A percentile compares a stretch with the other conserved stretches of the same genome.
Evolutionary conservation across 2,888 invertebrate species (phyloP).

Genomic region (Epiblema foenella): DNA sequence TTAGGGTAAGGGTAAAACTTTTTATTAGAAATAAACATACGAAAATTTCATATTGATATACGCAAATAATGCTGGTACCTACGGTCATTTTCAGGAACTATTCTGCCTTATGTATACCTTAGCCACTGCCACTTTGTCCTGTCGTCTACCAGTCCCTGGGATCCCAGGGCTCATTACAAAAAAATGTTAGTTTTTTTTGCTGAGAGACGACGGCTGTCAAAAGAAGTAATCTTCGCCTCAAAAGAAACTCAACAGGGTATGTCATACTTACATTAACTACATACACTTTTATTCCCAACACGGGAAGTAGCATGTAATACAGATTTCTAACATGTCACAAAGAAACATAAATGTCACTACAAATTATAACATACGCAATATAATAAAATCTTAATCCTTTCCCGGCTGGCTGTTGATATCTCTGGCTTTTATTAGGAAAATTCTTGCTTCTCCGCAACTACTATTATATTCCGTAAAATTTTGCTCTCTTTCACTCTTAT

Average conservation of each 20-base stretch:
- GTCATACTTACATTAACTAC: not conserved
- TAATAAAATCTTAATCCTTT: constrained; percentile 44
- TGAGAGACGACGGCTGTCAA: too few species aligned
- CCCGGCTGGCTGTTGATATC: constrained; percentile 49
- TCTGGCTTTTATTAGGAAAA: constrained; percentile 48
- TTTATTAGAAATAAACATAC: too few species aligned
- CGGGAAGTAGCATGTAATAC: not conserved
- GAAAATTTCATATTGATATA: too few species aligned
- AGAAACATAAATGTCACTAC: constrained; percentile 25
- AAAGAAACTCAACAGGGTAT: not conserved
- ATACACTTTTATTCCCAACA: not conserved
- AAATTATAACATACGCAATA: constrained; percentile 29
- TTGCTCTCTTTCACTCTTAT: not conserved
- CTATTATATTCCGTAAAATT: not conserved
- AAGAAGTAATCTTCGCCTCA: too few species aligned
- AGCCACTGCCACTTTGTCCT: too few species aligned
- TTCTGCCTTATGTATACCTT: too few species aligned
- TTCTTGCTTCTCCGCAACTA: constrained; percentile 18
- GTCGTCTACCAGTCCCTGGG: too few species aligned
- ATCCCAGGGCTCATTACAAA: too few species aligned
- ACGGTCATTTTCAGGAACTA: too few species aligned
- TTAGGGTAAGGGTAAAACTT: too few species aligned
- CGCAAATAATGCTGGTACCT: too few species aligned
- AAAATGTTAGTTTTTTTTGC: too few species aligned
- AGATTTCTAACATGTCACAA: constrained; percentile 14